These are phyloP conservation scores for Tenthredo mesomela DNA, from an alignment of 2,888 invertebrate genomes.

Conservation along the genomic window DNA sequence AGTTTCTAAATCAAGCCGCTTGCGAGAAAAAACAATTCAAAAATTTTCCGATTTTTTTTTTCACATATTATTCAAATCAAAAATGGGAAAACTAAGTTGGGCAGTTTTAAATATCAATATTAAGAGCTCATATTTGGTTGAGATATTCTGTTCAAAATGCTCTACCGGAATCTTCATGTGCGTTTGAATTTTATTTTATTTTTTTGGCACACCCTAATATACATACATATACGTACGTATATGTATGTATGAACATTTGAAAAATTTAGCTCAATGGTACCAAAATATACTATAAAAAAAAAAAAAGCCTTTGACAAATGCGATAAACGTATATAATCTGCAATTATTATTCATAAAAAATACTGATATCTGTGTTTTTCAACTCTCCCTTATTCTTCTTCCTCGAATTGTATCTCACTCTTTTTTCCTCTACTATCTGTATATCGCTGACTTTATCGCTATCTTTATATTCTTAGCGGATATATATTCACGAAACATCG, in stretches of 20 bases:
- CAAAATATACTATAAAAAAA: background rate
- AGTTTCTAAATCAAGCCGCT: too few relatives aligned
- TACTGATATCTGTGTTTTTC: background rate
- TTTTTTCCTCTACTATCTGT: background rate
- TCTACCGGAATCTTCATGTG: too few relatives aligned
- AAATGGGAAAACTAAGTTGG: too few relatives aligned
- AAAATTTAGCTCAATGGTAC: background rate
- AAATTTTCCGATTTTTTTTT: too few relatives aligned
- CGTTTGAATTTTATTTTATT: too few relatives aligned
- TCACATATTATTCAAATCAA: too few relatives aligned
- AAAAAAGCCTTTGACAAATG: background rate
- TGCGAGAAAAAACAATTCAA: too few relatives aligned
- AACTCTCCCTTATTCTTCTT: background rate
- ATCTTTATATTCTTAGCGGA: background rate
- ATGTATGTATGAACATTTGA: background rate
- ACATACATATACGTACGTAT: background rate
- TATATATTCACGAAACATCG: background rate
- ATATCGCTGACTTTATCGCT: background rate
- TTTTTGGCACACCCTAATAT: too few relatives aligned
- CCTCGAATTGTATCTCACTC: background rate
- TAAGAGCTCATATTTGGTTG: too few relatives aligned
- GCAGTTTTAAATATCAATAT: too few relatives aligned
- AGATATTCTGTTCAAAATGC: too few relatives aligned
- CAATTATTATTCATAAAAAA: conserved; percentile 7
- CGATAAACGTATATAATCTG: conserved; percentile 9